These are phyloP conservation scores for Kuschelorhynchus macadamiae DNA, from an alignment of 2,888 invertebrate species.

Conservation along the genomic window DNA sequence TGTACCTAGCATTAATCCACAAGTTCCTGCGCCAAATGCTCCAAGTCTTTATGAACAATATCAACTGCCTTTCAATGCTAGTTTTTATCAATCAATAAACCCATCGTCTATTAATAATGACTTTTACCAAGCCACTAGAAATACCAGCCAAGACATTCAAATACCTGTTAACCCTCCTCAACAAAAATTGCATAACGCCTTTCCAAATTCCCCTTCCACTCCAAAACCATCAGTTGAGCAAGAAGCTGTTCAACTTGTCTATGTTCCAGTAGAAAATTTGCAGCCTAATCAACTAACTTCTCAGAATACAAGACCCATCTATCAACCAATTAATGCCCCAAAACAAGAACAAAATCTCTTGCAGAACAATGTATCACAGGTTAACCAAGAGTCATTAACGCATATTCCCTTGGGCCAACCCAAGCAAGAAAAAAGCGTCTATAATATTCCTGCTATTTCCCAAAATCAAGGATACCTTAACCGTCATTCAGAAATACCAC, in stretches of 20 bases:
- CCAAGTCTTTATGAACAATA: conserved; percentile 57
- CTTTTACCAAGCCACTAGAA: conserved; percentile 51
- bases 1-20: conserved; percentile 44
- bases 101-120: conserved; percentile 55
- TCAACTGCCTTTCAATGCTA: conserved; percentile 52
- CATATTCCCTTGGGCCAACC: conserved; percentile 67
- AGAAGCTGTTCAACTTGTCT: conserved; percentile 82
- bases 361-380: neutral
- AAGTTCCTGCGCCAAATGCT: conserved; percentile 53
- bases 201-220: neutral
- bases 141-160: conserved; percentile 25
- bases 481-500: conserved; percentile 13
- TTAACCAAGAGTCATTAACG: conserved; percentile 1
- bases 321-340: conserved; percentile 60
- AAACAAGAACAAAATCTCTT: conserved; percentile 1
- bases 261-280: conserved; percentile 81
- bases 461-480: conserved; percentile 1
- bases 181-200: neutral
- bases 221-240: conserved; percentile 21
- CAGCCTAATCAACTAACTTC: conserved; percentile 68
- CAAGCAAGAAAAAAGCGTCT: conserved; percentile 58
- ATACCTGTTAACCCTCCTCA: neutral
- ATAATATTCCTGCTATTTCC: conserved; percentile 45
- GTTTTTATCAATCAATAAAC: conserved; percentile 54
- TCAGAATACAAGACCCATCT: conserved; percentile 63